Percentiles rank a stretch among this genome's conserved stretches.
Conservation (phyloP, 64 coral and sea anemone genomes). For the Pocillopora damicornis region DNA sequence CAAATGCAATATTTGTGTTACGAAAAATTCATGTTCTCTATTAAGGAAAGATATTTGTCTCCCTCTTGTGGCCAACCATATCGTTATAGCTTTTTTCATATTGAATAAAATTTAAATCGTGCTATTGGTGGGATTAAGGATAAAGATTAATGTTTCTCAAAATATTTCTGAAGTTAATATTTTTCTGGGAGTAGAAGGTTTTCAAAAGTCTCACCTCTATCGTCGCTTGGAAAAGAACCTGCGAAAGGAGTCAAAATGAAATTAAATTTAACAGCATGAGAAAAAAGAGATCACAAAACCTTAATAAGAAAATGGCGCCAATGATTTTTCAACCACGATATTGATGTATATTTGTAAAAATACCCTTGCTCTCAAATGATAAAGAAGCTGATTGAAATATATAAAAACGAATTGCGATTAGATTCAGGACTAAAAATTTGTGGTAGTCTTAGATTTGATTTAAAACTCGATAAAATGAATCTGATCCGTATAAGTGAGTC, state of each 20-base stretch:
- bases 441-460: not conserved
- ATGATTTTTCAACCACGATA: too few species aligned
- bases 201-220: not conserved
- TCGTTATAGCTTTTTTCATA: too few species aligned
- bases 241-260: not conserved
- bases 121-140: too few species aligned
- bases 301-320: too few species aligned
- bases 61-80: too few species aligned
- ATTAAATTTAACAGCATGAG: not conserved
- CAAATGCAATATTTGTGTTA: too few species aligned
- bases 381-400: not conserved
- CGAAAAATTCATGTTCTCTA: too few species aligned
- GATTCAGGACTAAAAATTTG: not conserved
- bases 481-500: not conserved
- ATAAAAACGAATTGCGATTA: not conserved
- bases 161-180: not conserved
- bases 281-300: not conserved
- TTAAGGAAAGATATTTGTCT: too few species aligned
- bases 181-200: not conserved
- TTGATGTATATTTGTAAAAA: too few species aligned
- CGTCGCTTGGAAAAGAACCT: constrained; percentile 38
- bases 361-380: not conserved
- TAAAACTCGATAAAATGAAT: not conserved
- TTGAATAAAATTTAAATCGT: too few species aligned
- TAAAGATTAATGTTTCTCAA: not conserved